phyloP scores from a whole-genome alignment of 2,113 vertebrate genomes.

The Lagenorhynchus albirostris region DNA sequence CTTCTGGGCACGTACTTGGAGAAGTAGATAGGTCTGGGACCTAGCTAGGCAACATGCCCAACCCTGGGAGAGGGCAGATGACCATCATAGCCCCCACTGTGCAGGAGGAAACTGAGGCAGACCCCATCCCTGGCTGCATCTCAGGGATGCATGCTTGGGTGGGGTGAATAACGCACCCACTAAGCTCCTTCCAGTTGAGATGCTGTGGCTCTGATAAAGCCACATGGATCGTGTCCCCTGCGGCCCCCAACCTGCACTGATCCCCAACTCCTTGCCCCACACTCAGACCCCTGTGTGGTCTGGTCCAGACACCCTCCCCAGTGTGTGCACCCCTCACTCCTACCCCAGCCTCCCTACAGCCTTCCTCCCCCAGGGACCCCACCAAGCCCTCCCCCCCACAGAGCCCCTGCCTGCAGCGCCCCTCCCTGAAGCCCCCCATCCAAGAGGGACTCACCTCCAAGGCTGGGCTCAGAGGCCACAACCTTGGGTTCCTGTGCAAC shows the following conservation, averaged over 20 bases:
- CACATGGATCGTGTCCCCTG: not conserved
- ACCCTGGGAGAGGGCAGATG: not conserved
- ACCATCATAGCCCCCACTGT: not conserved
- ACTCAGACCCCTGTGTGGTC: not conserved
- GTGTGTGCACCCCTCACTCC: no score
- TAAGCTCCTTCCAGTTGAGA: not conserved
- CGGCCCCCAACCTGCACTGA: fast-evolving
- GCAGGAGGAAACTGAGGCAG: not conserved
- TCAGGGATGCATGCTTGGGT: not conserved
- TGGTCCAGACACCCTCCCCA: not conserved
- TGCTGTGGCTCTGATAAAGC: not conserved
- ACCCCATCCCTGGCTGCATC: not conserved
- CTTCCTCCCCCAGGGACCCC: not conserved
- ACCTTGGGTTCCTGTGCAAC: not conserved
- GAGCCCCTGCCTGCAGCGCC: not conserved
- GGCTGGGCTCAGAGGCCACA: not conserved
- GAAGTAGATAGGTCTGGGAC: not conserved
- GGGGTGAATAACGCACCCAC: not conserved
- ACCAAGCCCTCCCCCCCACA: not conserved
- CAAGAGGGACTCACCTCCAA: not conserved
- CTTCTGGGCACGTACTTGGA: not conserved
- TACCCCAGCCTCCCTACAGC: not conserved
- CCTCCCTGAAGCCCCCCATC: not conserved
- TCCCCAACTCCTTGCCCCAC: not conserved
- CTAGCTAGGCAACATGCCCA: not conserved